phyloP scores from a whole-genome alignment of 1,140 invertebrate species.

The Lasaia peninsularis region DNA sequence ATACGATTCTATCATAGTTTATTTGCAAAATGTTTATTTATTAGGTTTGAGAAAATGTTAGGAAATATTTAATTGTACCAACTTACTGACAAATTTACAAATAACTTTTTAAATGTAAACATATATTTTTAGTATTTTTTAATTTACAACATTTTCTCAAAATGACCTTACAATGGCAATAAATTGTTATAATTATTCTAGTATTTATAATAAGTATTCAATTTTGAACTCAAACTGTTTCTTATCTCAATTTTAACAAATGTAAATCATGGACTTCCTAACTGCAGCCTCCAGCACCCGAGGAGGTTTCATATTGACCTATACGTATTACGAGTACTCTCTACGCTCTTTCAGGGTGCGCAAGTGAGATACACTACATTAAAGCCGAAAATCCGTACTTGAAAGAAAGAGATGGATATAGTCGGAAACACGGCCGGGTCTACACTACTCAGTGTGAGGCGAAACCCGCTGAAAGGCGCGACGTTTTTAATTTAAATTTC shows the following conservation, averaged over 20 bases:
- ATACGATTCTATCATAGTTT: too few relatives aligned
- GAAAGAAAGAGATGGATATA: conserved; percentile 41
- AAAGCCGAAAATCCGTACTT: conserved; percentile 23
- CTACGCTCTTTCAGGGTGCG: conserved; percentile 64
- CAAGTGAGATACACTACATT: conserved; percentile 37
- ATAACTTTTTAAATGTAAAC: too few relatives aligned
- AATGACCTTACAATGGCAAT: too few relatives aligned
- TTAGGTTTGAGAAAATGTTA: too few relatives aligned
- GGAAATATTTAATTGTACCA: too few relatives aligned
- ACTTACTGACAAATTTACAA: too few relatives aligned
- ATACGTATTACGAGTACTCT: conserved; percentile 72
- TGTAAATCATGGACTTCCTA: conserved; percentile 45
- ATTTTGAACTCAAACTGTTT: too few relatives aligned
- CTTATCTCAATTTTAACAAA: not conserved
- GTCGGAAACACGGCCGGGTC: conserved; percentile 47
- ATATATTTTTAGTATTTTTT: too few relatives aligned
- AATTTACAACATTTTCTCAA: too few relatives aligned
- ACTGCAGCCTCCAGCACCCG: conserved; percentile 70
- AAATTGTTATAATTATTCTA: too few relatives aligned
- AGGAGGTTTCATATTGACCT: conserved; percentile 75
- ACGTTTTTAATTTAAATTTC: conserved; percentile 20
- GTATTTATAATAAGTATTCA: too few relatives aligned
- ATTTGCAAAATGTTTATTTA: too few relatives aligned
- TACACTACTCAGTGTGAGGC: conserved; percentile 56
- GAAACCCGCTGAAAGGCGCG: conserved; percentile 43